Base-by-base conservation (phyloP, 2,797 vertebrate species). In the Antennarius maculatus region DNA sequence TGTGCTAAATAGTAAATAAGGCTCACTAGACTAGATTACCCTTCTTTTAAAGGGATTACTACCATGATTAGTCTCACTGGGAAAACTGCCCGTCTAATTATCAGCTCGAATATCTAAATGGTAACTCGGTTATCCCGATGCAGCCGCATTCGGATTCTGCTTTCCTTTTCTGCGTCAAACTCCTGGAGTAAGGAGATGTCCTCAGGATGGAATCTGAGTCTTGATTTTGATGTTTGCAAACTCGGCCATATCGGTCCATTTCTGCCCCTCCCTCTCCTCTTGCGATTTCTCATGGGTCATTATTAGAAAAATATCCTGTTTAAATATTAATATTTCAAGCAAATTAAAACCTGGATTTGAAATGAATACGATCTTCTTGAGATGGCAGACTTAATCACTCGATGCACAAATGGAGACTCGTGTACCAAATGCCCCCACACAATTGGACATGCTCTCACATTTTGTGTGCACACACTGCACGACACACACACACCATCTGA, bases 41-140 rank as follows among this genome's bases (percentile, higher is more conserved):
- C 82, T 85, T 84, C 86, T 70, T 91, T 91, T 93, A 92, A 93
- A 92, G 87, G 90, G 91, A 93, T 94, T 92, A 92, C 81, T 69
- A 86, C 81, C 77, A 66, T 91, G 89, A 93, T 93, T 92, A 92
- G 88, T 90, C 91, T 91, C 90, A 77, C 85, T 90, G 88, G 91
- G 91, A 92, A 90, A 92, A 92, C 82, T 81, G 82, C 83, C 85
- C 59, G 57, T 86, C 85, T 93, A 89, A 92, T 93, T 91, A 91
- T 71, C 82, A 23, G 23, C 23, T 23, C 23, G 23, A 23, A 23
- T 23, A 23, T 23, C 23, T 23, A 23, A 23, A 23, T 23, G 23
- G 23, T 23, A 1, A 1, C 18, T 54, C 37, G 72, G 61, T 71
- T 72, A 69, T 77, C 80, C 71, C 61, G 29, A 79, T 65, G 52